Percentiles rank a stretch among this genome's conserved stretches.
These are phyloP conservation scores for Xyliphius kryptos DNA, from an alignment of 2,113 vertebrate genomes.

Conservation along the genomic window DNA sequence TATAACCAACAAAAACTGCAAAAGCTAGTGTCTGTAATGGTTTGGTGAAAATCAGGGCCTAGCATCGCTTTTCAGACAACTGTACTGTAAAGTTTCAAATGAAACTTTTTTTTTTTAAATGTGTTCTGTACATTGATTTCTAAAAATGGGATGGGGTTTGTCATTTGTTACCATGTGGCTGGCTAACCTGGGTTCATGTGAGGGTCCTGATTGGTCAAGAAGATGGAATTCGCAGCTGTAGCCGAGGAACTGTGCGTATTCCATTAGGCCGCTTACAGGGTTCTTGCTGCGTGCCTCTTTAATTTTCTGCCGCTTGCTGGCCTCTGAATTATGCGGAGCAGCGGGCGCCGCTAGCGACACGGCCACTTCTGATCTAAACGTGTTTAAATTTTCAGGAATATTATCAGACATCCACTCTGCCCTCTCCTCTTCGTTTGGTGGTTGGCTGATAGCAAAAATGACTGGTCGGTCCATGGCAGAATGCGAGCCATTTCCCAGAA, in stretches of 20 bases:
- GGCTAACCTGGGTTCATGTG: constrained; percentile 87
- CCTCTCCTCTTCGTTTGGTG: constrained; percentile 15
- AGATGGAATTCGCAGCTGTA: constrained; percentile 85
- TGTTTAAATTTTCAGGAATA: constrained; percentile 81
- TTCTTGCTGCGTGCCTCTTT: constrained; percentile 85
- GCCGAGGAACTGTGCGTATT: constrained; percentile 85
- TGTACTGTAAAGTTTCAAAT: too few relatives aligned
- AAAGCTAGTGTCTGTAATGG: too few relatives aligned
- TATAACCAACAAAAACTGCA: too few relatives aligned
- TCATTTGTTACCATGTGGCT: too few relatives aligned
- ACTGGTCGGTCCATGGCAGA: background rate
- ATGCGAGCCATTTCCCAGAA: too few relatives aligned
- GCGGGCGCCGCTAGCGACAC: constrained; percentile 62
- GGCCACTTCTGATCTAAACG: constrained; percentile 61
- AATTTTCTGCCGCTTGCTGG: constrained; percentile 70
- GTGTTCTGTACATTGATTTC: too few relatives aligned
- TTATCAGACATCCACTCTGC: constrained; percentile 83
- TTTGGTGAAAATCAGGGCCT: too few relatives aligned
- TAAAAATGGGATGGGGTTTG: too few relatives aligned
- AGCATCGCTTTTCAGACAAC: too few relatives aligned
- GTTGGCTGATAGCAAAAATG: background rate
- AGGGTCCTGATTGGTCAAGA: constrained; percentile 85
- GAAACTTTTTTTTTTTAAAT: too few relatives aligned
- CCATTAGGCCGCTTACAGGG: constrained; percentile 87
- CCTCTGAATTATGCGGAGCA: constrained; percentile 59